Base-by-base conservation (phyloP, 1,140 invertebrate genomes). In the Epicauta chinensis region DNA sequence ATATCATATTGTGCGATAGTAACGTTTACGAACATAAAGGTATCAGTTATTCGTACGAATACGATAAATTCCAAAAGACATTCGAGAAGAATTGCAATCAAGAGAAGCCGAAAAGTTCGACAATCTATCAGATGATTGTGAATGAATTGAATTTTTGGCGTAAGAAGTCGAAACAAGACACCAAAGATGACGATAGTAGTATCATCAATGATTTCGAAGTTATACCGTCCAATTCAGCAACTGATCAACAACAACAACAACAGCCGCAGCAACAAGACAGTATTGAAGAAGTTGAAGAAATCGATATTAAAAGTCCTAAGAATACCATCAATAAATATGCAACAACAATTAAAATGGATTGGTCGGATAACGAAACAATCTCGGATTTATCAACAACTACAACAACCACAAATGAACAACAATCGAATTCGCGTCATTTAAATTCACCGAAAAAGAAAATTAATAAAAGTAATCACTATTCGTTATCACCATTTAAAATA, bases 1-100 rank as follows among this genome's bases (percentile, higher is more conserved):
- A 71, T 53, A 62, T 71, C 16, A 65, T 71, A 14, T 23, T 71
- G 53, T 83, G 81, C 70, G 81, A 83, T 58, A 82, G 80, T 58
- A 83, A 81, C 38, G 81, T 83, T 43, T 83, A 82, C 63, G 81
- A 83, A 61, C 81, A 83, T 60, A 83, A 82, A 62, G 81, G 81
- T 17, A 80, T 83, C 14, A 82, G 80, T 31, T 82, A 82, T 53
- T 79, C 78, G 30, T 79, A 81, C 59, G 77, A 79, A 17, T 77
- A 79, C 67, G 78, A 80, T 59, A 76, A 77, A 61, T 80, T 79
- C 64, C 76, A 79, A 60, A 80, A 77, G 60, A 72, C 74, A 38
- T 79, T 78, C 67, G 77, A 78, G 48, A 55, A 63, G 31, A 11
- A n/a, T n/a, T n/a, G n/a, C 32, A 0, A 23, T 2, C 52, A 65